Evolutionary conservation across 2,113 vertebrate genomes (phyloP).

Genomic region (Camelus dromedarius): DNA sequence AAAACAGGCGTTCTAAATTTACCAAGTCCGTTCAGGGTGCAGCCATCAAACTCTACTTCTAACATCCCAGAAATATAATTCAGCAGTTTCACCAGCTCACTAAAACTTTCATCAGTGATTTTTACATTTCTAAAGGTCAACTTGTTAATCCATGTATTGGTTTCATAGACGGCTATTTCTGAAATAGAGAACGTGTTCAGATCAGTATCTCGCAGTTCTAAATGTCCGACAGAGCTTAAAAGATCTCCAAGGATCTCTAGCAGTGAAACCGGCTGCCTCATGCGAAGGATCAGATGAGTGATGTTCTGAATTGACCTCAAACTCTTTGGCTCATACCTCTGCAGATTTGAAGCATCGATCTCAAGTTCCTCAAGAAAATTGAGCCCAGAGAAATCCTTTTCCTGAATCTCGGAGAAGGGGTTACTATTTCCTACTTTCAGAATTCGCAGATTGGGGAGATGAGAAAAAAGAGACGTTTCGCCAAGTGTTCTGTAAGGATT

Average conservation of each 20-base stretch:
- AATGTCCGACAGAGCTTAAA: slow-evolving; percentile 75
- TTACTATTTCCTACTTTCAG: slow-evolving; percentile 85
- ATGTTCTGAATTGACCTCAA: slow-evolving; percentile 79
- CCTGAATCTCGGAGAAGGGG: slow-evolving; percentile 76
- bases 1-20: rapidly evolving
- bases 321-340: slow-evolving; percentile 80
- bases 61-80: slow-evolving; percentile 67
- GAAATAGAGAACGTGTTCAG: not conserved
- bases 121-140: slow-evolving; percentile 78
- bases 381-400: slow-evolving; percentile 87
- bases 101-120: slow-evolving; percentile 67
- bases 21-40: slow-evolving; percentile 81
- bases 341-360: slow-evolving; percentile 84
- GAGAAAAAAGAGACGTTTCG: slow-evolving; percentile 84
- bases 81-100: not conserved
- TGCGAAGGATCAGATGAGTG: slow-evolving; percentile 78
- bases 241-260: slow-evolving; percentile 83
- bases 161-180: not conserved
- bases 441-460: slow-evolving; percentile 83
- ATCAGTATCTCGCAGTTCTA: slow-evolving; percentile 85
- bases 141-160: slow-evolving; percentile 57
- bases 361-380: slow-evolving; percentile 85
- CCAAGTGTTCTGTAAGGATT: slow-evolving; percentile 88
- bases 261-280: slow-evolving; percentile 62
- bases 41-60: slow-evolving; percentile 81